Evolutionary conservation across 2,797 vertebrate genomes (phyloP).

Genomic region (Coregonus ussuriensis): DNA sequence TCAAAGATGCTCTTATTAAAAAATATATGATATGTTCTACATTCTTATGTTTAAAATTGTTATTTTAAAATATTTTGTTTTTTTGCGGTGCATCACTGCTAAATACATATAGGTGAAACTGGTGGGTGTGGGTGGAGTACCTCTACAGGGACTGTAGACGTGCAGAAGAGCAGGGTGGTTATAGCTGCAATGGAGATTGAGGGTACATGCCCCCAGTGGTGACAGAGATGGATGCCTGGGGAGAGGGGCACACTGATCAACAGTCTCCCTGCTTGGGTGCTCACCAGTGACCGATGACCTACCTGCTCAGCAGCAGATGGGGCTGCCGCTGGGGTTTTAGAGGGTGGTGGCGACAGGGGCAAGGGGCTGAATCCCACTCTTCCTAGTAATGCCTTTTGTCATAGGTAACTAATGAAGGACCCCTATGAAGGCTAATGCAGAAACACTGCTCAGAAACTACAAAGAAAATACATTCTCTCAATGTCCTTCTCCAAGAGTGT

Average conservation of each 20-base stretch:
- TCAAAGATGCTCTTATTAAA: no score
- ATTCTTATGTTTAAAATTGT: no score
- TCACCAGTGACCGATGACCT: constrained; percentile 60
- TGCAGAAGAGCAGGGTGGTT: background rate
- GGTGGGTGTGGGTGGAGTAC: background rate
- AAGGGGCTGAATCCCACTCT: background rate
- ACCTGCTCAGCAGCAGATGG: constrained; percentile 49
- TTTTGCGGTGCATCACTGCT: no score
- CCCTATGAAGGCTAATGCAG: background rate
- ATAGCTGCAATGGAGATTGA: background rate
- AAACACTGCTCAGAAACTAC: background rate
- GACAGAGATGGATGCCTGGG: constrained; percentile 53
- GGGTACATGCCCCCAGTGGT: constrained; percentile 10
- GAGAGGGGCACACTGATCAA: constrained; percentile 40
- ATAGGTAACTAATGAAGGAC: background rate
- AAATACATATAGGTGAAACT: no score
- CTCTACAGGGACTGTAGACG: background rate
- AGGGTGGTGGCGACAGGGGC: background rate
- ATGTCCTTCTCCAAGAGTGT: background rate
- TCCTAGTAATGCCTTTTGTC: background rate
- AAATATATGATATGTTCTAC: no score
- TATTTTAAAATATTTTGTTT: no score
- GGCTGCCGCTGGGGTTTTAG: background rate
- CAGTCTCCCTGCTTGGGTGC: constrained; percentile 44
- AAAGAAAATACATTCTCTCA: background rate